Base-by-base conservation (phyloP, 2,888 invertebrate species). In the Ophion ellenae region DNA sequence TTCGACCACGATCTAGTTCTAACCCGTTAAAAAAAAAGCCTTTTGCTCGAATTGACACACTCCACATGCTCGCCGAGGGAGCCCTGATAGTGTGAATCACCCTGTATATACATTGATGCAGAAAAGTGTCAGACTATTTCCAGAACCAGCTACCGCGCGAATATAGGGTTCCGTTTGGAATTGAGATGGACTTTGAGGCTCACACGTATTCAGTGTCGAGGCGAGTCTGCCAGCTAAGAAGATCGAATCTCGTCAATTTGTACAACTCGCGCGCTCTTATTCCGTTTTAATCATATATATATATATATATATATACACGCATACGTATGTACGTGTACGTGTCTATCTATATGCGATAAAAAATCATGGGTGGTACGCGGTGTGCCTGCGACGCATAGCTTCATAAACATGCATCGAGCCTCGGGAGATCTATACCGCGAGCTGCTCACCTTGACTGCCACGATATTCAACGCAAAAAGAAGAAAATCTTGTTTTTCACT, bases 391-490 rank as follows among this genome's bases (percentile, higher is more conserved):
- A 74, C 67, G 63, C 14, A 53, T n/a, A 66, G 53, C 59, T 69
- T 24, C 36, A 17, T 53, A 69, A 61, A 59, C 47, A 69, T 67
- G 69, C 75, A 69, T 59, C 57, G 36, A 64, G 61, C 79, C 69
- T 83, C 76, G 78, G 67, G 77, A 63, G 74, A 83, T 66, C 76
- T 71, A 78, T 66, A 80, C 36, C 61, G 14, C 53, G 78, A 87
- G 83, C 81, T 57, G 87, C 53, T 84, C 82, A 85, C 88, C 88
- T 88, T 87, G 88, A 75, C 36, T 79, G 75, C 75, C 57, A 64
- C 53, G 53, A 17, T 53, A 59, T 76, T 59, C 28, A 47, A 45
- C 63, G 75, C 67, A 66, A 77, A 63, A 83, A 78, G 64, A 66
- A 73, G 53, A 73, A 70, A 45, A 76, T 83, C 69, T 85, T 76